Conservation (phyloP, 1,140 invertebrate species). For the Carposina sasakii region DNA sequence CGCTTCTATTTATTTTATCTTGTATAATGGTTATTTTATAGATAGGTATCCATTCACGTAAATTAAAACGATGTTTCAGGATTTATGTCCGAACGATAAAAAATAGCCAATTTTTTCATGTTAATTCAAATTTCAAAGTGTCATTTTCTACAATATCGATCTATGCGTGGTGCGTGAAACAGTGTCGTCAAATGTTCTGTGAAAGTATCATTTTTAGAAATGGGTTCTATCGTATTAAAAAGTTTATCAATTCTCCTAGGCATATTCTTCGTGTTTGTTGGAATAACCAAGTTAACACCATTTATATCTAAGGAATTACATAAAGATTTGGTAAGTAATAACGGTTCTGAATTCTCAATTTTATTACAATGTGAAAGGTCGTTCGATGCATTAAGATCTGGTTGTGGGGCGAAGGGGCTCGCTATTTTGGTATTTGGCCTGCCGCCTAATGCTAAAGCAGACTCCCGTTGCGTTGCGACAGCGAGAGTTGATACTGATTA, state of each 20-base stretch:
- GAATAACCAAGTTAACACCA: conserved; percentile 92
- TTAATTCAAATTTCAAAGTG: no score
- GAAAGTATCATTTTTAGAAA: no score
- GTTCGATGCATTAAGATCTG: conserved; percentile 55
- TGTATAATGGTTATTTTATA: no score
- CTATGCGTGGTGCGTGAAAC: no score
- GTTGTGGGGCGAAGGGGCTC: conserved; percentile 53
- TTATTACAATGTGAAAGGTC: conserved; percentile 40
- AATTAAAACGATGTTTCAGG: no score
- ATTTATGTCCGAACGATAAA: no score
- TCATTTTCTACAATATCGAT: no score
- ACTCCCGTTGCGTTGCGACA: conserved; percentile 37
- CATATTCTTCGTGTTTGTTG: conserved; percentile 96
- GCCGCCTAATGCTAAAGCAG: conserved; percentile 65
- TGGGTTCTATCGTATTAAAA: conserved; percentile 86
- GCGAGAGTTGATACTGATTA: conserved; percentile 22
- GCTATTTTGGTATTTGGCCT: conserved; percentile 74
- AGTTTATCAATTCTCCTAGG: conserved; percentile 93
- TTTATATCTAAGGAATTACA: conserved; percentile 95
- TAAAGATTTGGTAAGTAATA: conserved; percentile 90
- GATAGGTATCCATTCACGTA: no score
- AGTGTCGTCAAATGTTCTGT: no score
- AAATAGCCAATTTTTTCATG: no score
- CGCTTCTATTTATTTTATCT: no score
- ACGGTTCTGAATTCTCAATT: conserved; percentile 18